Percentiles rank a stretch among this genome's conserved stretches.
Evolutionary conservation across 53 echinoderm and acorn worm species (phyloP).

Genomic region (Apostichopus leukothele): DNA sequence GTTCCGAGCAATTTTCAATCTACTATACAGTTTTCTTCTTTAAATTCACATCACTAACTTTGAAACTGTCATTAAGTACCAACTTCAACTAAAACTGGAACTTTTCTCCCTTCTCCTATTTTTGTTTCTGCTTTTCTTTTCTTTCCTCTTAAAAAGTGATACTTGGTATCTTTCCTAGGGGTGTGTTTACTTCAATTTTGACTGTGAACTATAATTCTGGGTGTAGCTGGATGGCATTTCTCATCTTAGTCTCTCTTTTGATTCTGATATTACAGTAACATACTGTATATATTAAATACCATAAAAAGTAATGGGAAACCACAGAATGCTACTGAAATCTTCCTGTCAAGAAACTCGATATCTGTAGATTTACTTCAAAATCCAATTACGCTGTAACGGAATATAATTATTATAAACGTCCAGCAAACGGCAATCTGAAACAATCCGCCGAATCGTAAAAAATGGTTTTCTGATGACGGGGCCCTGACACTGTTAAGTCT

Average conservation of each 20-base stretch:
- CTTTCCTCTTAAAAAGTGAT: no score
- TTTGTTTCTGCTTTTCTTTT: no score
- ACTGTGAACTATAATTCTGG: neutral
- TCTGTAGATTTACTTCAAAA: neutral
- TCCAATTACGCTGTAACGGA: neutral
- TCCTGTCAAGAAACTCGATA: slow-evolving; percentile 1
- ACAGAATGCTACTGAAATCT: neutral
- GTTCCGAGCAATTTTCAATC: no score
- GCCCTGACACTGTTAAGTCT: neutral
- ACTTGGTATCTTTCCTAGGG: neutral
- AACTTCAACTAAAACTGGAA: no score
- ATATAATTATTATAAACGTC: slow-evolving; percentile 5
- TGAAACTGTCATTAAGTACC: no score
- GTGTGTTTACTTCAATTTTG: slow-evolving; percentile 1
- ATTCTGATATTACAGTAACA: neutral
- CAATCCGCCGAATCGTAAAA: neutral
- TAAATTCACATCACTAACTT: no score
- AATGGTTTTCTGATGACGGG: neutral
- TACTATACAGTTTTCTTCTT: no score
- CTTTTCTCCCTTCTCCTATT: no score
- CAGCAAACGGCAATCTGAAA: neutral
- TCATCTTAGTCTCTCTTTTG: neutral
- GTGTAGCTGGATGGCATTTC: neutral
- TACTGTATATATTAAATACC: neutral
- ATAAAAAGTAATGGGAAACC: neutral